Conservation (phyloP, 2,888 invertebrate genomes). For the Chalcosyrphus nemorum region DNA sequence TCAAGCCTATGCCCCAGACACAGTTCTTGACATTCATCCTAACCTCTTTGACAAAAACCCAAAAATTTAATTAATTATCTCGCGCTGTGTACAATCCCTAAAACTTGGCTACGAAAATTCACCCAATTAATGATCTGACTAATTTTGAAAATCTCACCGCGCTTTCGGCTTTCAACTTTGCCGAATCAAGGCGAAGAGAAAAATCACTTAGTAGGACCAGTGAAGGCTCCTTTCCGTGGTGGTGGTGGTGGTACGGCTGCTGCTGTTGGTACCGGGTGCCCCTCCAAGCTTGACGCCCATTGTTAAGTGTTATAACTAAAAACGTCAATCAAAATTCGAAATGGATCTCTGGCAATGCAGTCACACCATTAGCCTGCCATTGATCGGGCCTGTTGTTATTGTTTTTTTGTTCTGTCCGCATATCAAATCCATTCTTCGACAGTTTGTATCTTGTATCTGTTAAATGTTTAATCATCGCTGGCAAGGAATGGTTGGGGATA, state of each 20-base stretch:
- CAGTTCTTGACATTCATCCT: too few species aligned
- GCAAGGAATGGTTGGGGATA: neutral
- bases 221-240: neutral
- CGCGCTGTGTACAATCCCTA: neutral
- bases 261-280: neutral
- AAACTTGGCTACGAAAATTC: neutral
- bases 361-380: constrained; percentile 69
- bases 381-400: constrained; percentile 20
- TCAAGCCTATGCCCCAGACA: too few species aligned
- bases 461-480: constrained; percentile 68
- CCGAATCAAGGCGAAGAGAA: constrained; percentile 9
- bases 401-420: constrained; percentile 29
- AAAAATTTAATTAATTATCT: neutral
- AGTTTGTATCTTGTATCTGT: constrained; percentile 60
- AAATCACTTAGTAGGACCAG: constrained; percentile 33
- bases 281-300: constrained; percentile 34
- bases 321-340: constrained; percentile 72
- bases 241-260: neutral
- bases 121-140: constrained; percentile 29
- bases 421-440: constrained; percentile 46
- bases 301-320: constrained; percentile 56
- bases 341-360: constrained; percentile 64
- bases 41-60: too few species aligned
- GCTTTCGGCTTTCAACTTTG: constrained; percentile 23
- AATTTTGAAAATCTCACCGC: neutral